phyloP scores from a whole-genome alignment of 2,888 invertebrate genomes.

The Pomacea canaliculata region DNA sequence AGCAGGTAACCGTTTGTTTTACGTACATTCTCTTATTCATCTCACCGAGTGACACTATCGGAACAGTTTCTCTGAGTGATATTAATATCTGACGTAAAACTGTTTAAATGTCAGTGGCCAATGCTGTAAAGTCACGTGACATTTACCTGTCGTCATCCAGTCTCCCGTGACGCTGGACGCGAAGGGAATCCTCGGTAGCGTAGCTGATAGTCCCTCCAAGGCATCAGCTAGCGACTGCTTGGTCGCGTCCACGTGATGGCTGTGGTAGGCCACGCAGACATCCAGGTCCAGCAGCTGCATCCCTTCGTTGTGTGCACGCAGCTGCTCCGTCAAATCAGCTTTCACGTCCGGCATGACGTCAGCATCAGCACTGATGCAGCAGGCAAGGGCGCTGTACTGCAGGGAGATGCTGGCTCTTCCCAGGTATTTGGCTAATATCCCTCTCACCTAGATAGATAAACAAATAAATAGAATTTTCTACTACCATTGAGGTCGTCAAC shows the following conservation, averaged over 20 bases:
- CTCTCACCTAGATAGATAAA: slow-evolving; percentile 23
- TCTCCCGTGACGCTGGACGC: slow-evolving; percentile 29
- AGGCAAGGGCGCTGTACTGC: slow-evolving; percentile 20
- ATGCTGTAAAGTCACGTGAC: neutral
- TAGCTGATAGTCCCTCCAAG: neutral
- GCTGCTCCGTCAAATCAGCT: slow-evolving; percentile 20
- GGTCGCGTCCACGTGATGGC: slow-evolving; percentile 27
- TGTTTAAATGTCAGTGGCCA: neutral
- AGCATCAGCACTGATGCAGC: slow-evolving; percentile 11
- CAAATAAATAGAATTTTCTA: no score
- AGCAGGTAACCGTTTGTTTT: no score
- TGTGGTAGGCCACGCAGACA: slow-evolving; percentile 33
- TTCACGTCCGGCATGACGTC: slow-evolving; percentile 6
- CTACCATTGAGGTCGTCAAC: no score
- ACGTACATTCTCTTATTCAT: no score
- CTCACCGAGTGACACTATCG: no score
- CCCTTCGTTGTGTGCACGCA: slow-evolving; percentile 1
- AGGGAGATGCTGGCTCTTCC: slow-evolving; percentile 14
- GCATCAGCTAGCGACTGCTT: slow-evolving; percentile 4
- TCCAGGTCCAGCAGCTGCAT: slow-evolving; percentile 21
- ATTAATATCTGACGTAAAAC: neutral
- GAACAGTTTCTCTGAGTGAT: no score
- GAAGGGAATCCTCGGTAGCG: neutral
- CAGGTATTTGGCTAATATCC: slow-evolving; percentile 21
- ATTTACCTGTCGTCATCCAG: neutral